phyloP scores from a whole-genome alignment of 2,888 invertebrate species.

The Hololepta plana region DNA sequence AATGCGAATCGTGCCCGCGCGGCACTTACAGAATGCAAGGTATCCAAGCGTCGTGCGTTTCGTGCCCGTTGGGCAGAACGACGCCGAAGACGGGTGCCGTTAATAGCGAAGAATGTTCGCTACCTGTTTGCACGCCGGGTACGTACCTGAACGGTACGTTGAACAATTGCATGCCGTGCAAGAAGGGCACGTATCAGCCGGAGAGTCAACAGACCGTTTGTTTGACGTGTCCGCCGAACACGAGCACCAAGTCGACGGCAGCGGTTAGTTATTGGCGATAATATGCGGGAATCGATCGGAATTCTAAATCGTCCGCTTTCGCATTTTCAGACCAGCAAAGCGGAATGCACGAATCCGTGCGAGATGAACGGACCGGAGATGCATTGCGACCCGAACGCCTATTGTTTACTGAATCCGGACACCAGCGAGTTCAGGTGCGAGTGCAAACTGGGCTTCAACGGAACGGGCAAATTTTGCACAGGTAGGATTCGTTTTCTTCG shows the following conservation, averaged over 20 bases:
- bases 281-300: slow-evolving; percentile 9
- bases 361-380: slow-evolving; percentile 65
- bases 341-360: slow-evolving; percentile 82
- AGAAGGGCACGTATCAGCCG: slow-evolving; percentile 79
- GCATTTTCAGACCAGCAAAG: slow-evolving; percentile 49
- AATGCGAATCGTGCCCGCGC: slow-evolving; percentile 80
- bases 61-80: slow-evolving; percentile 78
- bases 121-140: slow-evolving; percentile 70
- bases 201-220: slow-evolving; percentile 77
- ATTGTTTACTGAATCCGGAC: slow-evolving; percentile 68
- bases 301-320: slow-evolving; percentile 11
- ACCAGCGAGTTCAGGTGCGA: slow-evolving; percentile 77
- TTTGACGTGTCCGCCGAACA: slow-evolving; percentile 74
- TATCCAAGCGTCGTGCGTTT: slow-evolving; percentile 71
- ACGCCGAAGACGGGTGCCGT: slow-evolving; percentile 73
- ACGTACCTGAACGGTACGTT: slow-evolving; percentile 72
- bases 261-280: slow-evolving; percentile 66
- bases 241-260: slow-evolving; percentile 67
- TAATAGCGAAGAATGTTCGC: slow-evolving; percentile 76
- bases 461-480: slow-evolving; percentile 62
- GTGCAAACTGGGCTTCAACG: slow-evolving; percentile 86
- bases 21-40: slow-evolving; percentile 57
- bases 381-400: slow-evolving; percentile 75
- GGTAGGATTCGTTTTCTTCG: no score
- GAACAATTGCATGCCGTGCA: slow-evolving; percentile 74